These are phyloP conservation scores for Atopsyche davidsoni DNA, from an alignment of 1,140 invertebrate species.

Conservation along the genomic window DNA sequence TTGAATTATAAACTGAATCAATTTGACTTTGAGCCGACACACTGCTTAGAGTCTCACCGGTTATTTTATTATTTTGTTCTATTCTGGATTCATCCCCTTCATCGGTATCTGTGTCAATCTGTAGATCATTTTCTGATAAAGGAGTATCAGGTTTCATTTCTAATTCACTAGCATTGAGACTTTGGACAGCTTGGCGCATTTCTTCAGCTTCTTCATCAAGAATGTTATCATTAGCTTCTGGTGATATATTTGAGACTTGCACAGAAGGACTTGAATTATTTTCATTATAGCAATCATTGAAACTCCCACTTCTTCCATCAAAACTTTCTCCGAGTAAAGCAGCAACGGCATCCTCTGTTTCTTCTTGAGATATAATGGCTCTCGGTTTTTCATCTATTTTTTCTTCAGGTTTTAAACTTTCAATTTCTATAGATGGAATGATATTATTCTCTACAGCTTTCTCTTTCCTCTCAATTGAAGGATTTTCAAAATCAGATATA, in stretches of 20 bases:
- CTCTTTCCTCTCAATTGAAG: slow-evolving; percentile 33
- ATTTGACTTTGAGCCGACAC: too few relatives aligned
- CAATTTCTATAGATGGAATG: slow-evolving; percentile 30
- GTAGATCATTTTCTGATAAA: slow-evolving; percentile 73
- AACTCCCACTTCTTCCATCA: slow-evolving; percentile 49
- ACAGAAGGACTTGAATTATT: slow-evolving; percentile 35
- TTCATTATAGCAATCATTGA: slow-evolving; percentile 48
- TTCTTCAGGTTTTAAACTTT: slow-evolving; percentile 41
- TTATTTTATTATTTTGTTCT: slow-evolving; percentile 33
- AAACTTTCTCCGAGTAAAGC: slow-evolving; percentile 80
- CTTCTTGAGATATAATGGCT: slow-evolving; percentile 82
- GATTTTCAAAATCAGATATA: slow-evolving; percentile 39
- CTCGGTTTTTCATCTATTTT: slow-evolving; percentile 69
- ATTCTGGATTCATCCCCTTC: slow-evolving; percentile 49
- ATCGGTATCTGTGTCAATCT: slow-evolving; percentile 82
- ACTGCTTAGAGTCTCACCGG: too few relatives aligned
- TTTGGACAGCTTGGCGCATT: slow-evolving; percentile 70
- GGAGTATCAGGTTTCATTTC: slow-evolving; percentile 79
- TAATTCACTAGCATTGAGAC: slow-evolving; percentile 63
- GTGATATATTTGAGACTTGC: slow-evolving; percentile 39
- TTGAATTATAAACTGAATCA: too few relatives aligned
- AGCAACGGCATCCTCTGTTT: slow-evolving; percentile 87
- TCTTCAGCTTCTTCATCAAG: slow-evolving; percentile 68
- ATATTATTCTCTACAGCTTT: slow-evolving; percentile 28
- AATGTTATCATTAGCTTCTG: slow-evolving; percentile 46